Conservation (phyloP, 2,113 vertebrate species). For the Platycercus adscitus region DNA sequence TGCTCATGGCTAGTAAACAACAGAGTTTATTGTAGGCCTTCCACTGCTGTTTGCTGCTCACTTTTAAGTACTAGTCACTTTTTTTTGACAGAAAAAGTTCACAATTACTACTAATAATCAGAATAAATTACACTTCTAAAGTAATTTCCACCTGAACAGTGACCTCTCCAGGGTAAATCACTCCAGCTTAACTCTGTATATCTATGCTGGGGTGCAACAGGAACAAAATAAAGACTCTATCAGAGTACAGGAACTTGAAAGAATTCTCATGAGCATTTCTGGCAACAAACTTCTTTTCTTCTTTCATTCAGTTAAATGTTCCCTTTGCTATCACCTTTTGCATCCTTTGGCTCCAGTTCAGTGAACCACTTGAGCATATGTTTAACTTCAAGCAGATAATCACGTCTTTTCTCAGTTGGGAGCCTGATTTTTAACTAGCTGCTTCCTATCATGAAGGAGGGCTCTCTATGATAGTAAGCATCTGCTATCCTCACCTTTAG, state of each 20-base stretch:
- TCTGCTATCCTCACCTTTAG: neutral
- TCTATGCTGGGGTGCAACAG: neutral
- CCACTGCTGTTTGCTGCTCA: neutral
- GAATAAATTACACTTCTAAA: neutral
- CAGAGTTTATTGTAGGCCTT: neutral
- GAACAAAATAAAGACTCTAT: neutral
- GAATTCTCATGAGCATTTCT: neutral
- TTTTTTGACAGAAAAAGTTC: neutral
- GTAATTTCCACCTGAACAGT: neutral
- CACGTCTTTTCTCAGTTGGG: neutral
- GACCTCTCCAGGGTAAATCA: neutral
- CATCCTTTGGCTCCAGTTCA: neutral
- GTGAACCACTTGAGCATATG: neutral
- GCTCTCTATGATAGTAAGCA: neutral
- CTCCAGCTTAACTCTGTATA: neutral
- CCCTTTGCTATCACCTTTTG: neutral
- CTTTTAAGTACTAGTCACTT: neutral
- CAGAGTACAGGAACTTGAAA: neutral
- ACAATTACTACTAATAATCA: neutral
- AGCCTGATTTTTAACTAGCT: neutral
- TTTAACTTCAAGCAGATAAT: neutral
- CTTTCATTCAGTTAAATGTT: neutral
- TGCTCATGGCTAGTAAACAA: neutral
- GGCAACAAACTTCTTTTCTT: neutral
- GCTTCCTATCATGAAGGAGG: neutral